These are phyloP conservation scores for Chrysogorgia sp. DNA, from an alignment of 92 coral and sea anemone genomes.

Conservation along the genomic window DNA sequence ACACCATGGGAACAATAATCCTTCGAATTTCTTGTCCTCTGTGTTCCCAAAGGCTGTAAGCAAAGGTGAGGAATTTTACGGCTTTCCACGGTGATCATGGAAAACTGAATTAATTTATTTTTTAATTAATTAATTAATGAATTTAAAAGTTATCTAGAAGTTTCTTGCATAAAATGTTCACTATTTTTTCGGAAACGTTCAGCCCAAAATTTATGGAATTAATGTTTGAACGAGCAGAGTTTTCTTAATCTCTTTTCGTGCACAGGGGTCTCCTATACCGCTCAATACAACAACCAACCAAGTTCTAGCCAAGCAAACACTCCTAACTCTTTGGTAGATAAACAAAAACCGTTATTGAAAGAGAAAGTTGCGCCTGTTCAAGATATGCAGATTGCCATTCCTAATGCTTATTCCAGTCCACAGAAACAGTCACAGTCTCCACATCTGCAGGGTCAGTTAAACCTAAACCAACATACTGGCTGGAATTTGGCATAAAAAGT, in stretches of 20 bases:
- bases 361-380: conserved; percentile 26
- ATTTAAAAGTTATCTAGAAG: too few species aligned
- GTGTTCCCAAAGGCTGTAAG: background rate
- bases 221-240: too few species aligned
- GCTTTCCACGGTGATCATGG: too few species aligned
- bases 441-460: background rate
- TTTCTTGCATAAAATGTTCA: too few species aligned
- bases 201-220: too few species aligned
- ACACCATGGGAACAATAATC: conserved; percentile 68
- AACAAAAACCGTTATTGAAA: conserved; percentile 16
- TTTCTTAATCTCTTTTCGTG: too few species aligned
- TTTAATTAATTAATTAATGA: too few species aligned
- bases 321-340: conserved; percentile 12
- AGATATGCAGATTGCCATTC: conserved; percentile 43
- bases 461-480: too few species aligned
- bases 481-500: too few species aligned
- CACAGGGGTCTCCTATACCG: conserved; percentile 29
- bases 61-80: conserved; percentile 16
- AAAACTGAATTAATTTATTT: background rate
- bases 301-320: background rate
- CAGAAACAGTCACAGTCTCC: conserved; percentile 1
- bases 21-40: conserved; percentile 58
- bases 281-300: conserved; percentile 23
- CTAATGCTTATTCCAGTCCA: conserved; percentile 26
- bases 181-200: too few species aligned